Evolutionary conservation across 1,140 invertebrate species (phyloP), one percentile per base, ranked within the genome.

Genomic region (Trigoniulus corallinus): DNA sequence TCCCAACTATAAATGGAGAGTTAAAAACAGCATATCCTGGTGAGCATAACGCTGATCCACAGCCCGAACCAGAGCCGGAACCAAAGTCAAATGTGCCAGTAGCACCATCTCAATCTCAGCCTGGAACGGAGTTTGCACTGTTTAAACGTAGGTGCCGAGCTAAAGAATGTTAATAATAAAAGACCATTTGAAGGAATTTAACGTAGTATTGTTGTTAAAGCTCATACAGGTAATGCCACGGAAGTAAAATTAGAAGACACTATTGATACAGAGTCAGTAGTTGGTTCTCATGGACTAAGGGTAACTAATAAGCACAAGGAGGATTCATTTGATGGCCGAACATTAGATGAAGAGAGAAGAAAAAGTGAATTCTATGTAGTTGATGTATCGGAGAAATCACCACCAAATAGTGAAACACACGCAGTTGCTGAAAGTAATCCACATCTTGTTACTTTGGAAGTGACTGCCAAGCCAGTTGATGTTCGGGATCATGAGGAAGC

Each of bases 1-100:
- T 56, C 46, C 55, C 55, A 21, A 1, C 40, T 12, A 27, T 48
- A 29, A 51, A 54, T 21, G 49, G 34, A 7, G 47, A 59, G 21
- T 21, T 54, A 2, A 48, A 59, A 20, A 25, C 47, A 1, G 26
- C 49, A 1, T 24, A 23, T 1, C 15, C 48, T 21, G 23, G 12
- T 0, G 48, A 53, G 43, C 2, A 24, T 42, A n/a, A 48, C 22
- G 10, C 23, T 15, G 51, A 50, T 24, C 2, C 39, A 13, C 42
- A 54, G 15, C 12, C 52, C 1, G 13, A 54, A 21, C 40, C 44
- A 22, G 24, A 48, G 20, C 51, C 53, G 18, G 45, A 53, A 25
- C 37, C 51, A 3, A 34, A 48, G 15, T 7, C 29, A 34, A 7
- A 34, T 7, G 7, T 15, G 15, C 29, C n/a, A n/a, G n/a, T n/a